Percentiles rank a stretch among this genome's conserved stretches.
phyloP scores from a whole-genome alignment of 2,888 invertebrate genomes.

The Cyclophora albipunctata region DNA sequence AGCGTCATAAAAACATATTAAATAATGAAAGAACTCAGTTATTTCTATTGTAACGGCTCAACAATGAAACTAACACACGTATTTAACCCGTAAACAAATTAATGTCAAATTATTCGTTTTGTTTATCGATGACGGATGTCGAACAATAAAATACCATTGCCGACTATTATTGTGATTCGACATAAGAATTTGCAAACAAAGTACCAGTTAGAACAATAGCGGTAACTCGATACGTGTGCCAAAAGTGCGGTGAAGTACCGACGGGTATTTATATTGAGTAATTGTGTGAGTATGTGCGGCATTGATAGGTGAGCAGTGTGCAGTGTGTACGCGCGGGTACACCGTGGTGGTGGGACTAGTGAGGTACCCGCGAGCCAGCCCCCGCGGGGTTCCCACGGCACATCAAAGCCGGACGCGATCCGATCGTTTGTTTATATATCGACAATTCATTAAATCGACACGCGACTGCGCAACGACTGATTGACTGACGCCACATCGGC shows the following conservation, averaged over 20 bases:
- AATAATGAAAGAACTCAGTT: no score
- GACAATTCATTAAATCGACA: constrained; percentile 52
- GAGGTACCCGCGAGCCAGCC: neutral
- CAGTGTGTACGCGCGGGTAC: neutral
- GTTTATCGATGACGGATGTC: no score
- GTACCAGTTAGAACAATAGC: neutral
- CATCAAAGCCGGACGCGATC: constrained; percentile 14
- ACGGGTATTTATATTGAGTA: neutral
- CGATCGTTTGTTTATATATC: constrained; percentile 34
- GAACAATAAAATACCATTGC: neutral
- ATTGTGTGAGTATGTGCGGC: no score
- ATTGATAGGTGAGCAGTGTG: no score
- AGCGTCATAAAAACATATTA: no score
- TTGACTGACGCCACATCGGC: constrained; percentile 27
- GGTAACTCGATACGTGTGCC: constrained; percentile 6
- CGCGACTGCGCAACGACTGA: constrained; percentile 42
- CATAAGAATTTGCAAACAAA: neutral
- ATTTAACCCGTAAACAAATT: no score
- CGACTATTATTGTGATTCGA: no score
- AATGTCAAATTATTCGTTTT: no score
- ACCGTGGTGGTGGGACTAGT: constrained; percentile 1
- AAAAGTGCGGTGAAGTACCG: constrained; percentile 5
- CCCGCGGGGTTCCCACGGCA: constrained; percentile 10
- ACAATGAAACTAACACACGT: no score
- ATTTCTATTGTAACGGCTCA: no score